Evolutionary conservation across 2,113 vertebrate species (phyloP), one percentile per base, ranked within the genome.

Genomic region (Tylochromis polylepis): DNA sequence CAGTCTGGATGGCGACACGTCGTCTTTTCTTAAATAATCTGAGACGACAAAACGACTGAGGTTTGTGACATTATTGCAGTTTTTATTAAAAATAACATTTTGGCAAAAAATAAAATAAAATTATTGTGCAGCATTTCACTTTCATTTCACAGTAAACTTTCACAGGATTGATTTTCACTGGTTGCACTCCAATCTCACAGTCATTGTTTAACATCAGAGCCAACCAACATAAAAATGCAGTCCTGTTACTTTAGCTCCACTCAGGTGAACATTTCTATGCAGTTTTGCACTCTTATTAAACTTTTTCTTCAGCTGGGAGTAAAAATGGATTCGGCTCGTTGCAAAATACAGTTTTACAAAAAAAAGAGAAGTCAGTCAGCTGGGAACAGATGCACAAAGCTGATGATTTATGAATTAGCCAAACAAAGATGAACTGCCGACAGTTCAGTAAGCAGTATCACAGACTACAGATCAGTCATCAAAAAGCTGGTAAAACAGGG

Each of bases 311-410:
- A 49, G 3, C 3, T 20, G 24, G 16, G 10, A 51, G 70, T 31
- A 77, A 82, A 91, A 87, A 87, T 70, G 59, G 59, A 9, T 79
- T 59, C 36, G 59, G 79, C 82, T 55, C 12, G 9, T 85, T 88
- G 20, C 5, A 7, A 86, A 90, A 85, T 14, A 10, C 15, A n/a
- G 10, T 24, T 72, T 36, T 15, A 57, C 6, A 86, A 53, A 2
- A 34, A 34, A 51, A 46, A 11, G 41, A 36, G 24, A 80, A 86
- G 88, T 80, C 91, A 87, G 80, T 84, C n/a, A 57, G 46, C 58
- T 34, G 53, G 38, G 15, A 75, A 85, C 27, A 58, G 5, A 12
- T 24, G 58, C n/a, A 31, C 5, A 62, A 86, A 90, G 55, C 51
- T 79, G 11, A 77, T 82, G 8, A 1, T 56, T 38, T 80, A 77